Percentiles rank a stretch among this genome's conserved stretches.
Evolutionary conservation across 2,888 invertebrate genomes (phyloP).

Genomic region (Hipparchia semele): DNA sequence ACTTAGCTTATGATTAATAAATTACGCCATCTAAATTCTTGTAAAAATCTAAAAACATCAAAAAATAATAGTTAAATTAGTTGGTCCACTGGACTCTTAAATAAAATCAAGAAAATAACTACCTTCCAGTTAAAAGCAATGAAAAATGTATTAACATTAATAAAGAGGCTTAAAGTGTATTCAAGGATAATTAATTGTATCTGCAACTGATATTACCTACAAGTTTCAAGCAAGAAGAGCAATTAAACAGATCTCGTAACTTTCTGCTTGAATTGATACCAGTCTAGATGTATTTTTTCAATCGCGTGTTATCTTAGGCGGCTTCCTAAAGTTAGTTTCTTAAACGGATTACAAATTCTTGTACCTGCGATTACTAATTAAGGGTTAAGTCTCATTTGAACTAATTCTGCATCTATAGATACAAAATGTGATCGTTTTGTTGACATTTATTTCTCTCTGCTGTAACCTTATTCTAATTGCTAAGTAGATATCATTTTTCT

Average conservation of each 20-base stretch:
- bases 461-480: too few relatives aligned
- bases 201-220: constrained; percentile 19
- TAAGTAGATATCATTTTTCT: too few relatives aligned
- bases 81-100: background rate
- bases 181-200: constrained; percentile 20
- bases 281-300: constrained; percentile 38
- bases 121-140: background rate
- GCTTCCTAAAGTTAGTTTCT: background rate
- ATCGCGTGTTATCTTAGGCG: constrained; percentile 42
- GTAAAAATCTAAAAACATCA: too few relatives aligned
- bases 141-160: background rate
- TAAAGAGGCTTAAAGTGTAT: constrained; percentile 10
- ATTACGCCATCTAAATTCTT: too few relatives aligned
- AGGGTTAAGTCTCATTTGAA: background rate
- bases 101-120: too few relatives aligned
- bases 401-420: too few relatives aligned
- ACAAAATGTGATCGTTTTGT: too few relatives aligned
- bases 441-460: too few relatives aligned
- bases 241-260: constrained; percentile 38
- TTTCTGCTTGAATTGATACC: constrained; percentile 33
- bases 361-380: background rate
- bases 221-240: constrained; percentile 22
- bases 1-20: too few relatives aligned
- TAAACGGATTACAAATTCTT: background rate
- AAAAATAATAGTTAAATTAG: background rate